Base-by-base conservation (phyloP, 2,888 invertebrate genomes). In the Phlogophora meticulosa region DNA sequence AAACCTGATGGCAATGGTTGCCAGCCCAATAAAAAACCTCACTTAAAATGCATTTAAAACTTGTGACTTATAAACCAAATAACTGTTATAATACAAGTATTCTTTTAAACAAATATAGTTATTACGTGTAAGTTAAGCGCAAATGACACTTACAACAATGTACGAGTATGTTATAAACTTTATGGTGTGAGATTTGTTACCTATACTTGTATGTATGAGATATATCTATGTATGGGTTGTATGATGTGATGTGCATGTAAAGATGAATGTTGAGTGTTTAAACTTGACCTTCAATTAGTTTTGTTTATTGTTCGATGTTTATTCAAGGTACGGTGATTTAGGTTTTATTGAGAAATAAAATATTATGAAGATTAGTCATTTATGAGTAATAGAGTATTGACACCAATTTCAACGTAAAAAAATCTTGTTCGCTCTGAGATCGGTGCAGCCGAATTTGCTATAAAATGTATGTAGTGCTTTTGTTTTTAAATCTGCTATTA, bases 241-340 rank as follows among this genome's bases (percentile, higher is more conserved):
- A n/a, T 49, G 13, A 20, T 53, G 53, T 48, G 58, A 52, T 62
- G 62, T 46, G 52, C 32, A 55, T 59, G 59, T 45, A 4, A 51
- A 74, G 64, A 38, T 61, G 45, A 43, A 51, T 61, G 42, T 36
- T 38, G 49, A 74, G 55, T 58, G 49, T 55, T 56, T 20, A 48
- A 60, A 42, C 61, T 74, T 78, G 59, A 75, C 75, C 75, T 76
- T 76, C 72, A 76, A 76, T 76, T 69, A 73, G 69, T 51, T 22
- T 22, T 15, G 46, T 46, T 45, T 63, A 67, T 76, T 75, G 72
- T 76, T 70, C 40, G 0, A 34, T 58, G 57, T 61, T 72, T 67
- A 24, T 22, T 15, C 48, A 56, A 51, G 52, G n/a, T n/a, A 46
- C 36, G 32, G 36, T 43, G 20, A 32, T 17, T 55, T 49, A 46